Conservation (phyloP, 2,888 invertebrate species). For the Isotomurus palustris region DNA sequence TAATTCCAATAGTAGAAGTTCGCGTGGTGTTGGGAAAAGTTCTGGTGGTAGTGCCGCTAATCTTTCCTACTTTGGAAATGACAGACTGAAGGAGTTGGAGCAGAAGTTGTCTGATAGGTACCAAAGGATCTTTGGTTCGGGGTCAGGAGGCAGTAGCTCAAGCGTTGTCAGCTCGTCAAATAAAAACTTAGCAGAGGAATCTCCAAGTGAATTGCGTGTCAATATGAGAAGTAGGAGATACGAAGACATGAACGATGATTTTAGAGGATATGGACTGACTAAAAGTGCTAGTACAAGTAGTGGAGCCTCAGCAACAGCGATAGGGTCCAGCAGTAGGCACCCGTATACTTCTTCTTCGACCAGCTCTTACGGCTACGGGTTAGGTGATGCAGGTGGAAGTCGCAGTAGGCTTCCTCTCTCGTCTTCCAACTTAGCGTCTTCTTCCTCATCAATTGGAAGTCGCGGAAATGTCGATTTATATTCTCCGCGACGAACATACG, state of each 20-base stretch:
- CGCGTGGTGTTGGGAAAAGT: slow-evolving; percentile 5
- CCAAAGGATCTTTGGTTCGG: slow-evolving; percentile 40
- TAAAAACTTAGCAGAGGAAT: slow-evolving; percentile 5
- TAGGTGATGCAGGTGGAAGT: slow-evolving; percentile 12
- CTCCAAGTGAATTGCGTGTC: neutral
- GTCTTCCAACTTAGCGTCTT: neutral
- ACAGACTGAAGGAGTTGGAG: slow-evolving; percentile 44
- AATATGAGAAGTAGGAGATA: slow-evolving; percentile 8
- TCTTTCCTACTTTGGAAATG: slow-evolving; percentile 46
- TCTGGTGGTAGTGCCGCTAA: slow-evolving; percentile 20
- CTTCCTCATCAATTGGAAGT: neutral
- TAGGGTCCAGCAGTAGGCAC: slow-evolving; percentile 12
- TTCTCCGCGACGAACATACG: slow-evolving; percentile 32
- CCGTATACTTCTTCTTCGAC: slow-evolving; percentile 25
- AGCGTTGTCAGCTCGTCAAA: neutral
- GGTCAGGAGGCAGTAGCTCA: neutral
- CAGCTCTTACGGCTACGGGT: slow-evolving; percentile 22
- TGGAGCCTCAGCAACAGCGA: slow-evolving; percentile 13
- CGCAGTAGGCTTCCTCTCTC: slow-evolving; percentile 12
- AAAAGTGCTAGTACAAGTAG: slow-evolving; percentile 45
- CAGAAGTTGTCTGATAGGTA: slow-evolving; percentile 45
- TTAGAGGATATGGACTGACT: slow-evolving; percentile 40
- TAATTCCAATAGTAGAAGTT: slow-evolving; percentile 4
- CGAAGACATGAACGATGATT: slow-evolving; percentile 27
- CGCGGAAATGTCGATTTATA: slow-evolving; percentile 16